Evolutionary conservation across 2,797 vertebrate species (phyloP), one percentile per base, ranked within the genome.

Genomic region (Florisuga fusca): DNA sequence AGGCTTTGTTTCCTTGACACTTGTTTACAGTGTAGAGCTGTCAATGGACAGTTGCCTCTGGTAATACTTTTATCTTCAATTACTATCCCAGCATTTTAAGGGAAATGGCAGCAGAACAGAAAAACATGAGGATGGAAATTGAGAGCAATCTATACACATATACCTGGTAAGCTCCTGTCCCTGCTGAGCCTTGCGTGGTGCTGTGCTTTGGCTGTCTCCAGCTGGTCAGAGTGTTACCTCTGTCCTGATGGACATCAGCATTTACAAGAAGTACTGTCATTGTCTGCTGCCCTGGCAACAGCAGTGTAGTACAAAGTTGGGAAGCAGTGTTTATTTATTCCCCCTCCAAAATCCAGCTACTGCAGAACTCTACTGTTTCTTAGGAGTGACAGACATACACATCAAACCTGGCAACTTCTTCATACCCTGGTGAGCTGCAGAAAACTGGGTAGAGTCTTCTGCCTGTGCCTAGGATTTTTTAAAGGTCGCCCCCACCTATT

Each of bases 1-100:
- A 89, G 67, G 33, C 71, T 91, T 94, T 92, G 74, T 94, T 92
- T 94, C 13, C 34, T 87, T 84, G 62, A 54, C 50, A 68, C 26
- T 74, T 87, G 66, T 91, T 94, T 93, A 67, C 61, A 43, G 43
- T 48, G 34, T 45, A 54, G 38, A 88, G n/a, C 73, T 87, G 81
- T 92, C 84, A 81, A 31, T 74, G 10, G 6, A 7, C 58, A 72
- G 22, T 79, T 89, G 33, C 29, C 79, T 72, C 2, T 25, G 8
- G 33, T 83, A 43, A 29, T 82, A 50, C 4, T 23, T 89, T 55
- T 48, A 7, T 92, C 55, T 94, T 89, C 84, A 80, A 84, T 90
- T 59, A 31, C 50, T 67, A 1, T 46, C 11, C 33, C 59, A 67
- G 3, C 13, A 22, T 81, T 77, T 51, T 31, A 19, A 26, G 8